Evolutionary conservation across 2,888 invertebrate species (phyloP).

Genomic region (Eremobia ochroleuca): DNA sequence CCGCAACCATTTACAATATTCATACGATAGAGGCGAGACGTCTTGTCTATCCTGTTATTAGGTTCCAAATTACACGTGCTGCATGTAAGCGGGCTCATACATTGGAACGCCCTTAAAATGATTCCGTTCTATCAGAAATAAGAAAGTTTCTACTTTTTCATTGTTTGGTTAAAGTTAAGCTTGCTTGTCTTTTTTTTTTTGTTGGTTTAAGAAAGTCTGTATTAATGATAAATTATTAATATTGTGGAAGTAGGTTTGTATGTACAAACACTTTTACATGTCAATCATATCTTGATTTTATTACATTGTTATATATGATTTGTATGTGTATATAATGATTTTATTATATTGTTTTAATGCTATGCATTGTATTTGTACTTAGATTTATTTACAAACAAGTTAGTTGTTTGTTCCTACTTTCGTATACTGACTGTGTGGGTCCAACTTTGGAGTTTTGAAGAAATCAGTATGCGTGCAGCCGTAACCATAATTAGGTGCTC

Average conservation of each 20-base stretch:
- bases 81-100: slow-evolving; percentile 67
- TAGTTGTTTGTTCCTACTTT: neutral
- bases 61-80: slow-evolving; percentile 57
- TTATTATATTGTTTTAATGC: neutral
- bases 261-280: too few species aligned
- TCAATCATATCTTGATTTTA: too few species aligned
- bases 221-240: too few species aligned
- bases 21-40: slow-evolving; percentile 43
- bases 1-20: slow-evolving; percentile 37
- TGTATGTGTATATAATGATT: too few species aligned
- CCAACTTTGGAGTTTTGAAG: neutral
- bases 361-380: neutral
- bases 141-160: neutral
- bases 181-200: neutral
- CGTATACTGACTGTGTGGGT: neutral
- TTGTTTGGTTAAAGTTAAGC: neutral
- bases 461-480: neutral
- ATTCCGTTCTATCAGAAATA: slow-evolving; percentile 3
- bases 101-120: slow-evolving; percentile 11
- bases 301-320: too few species aligned
- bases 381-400: neutral
- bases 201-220: neutral
- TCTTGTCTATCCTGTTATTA: slow-evolving; percentile 60
- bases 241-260: too few species aligned
- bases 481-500: neutral